Base-by-base conservation (phyloP, 1,140 invertebrate genomes). In the Andricus grossulariae region DNA sequence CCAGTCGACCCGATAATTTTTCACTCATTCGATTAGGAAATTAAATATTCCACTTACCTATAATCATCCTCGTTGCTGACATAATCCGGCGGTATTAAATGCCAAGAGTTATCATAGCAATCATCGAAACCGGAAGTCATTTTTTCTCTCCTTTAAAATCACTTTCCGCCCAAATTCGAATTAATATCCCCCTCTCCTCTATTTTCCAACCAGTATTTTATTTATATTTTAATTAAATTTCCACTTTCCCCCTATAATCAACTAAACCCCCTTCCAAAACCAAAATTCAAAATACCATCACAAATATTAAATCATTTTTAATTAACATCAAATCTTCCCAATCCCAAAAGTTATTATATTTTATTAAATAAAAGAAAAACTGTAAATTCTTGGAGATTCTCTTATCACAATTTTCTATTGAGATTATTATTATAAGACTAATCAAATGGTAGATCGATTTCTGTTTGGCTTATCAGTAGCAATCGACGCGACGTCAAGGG, bases 51-150 rank as follows among this genome's bases (percentile, higher is more conserved):
- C 57, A 75, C 82, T 85, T 90, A 93, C 89, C 92, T 89, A 81
- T 93, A 93, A 80, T 93, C 93, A 45, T 92, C 91, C 19, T 94
- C 94, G 60, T 94, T 94, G 45, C 74, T 81, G 57, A 82, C 92
- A 86, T 95, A 95, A 89, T 95, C 94, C 80, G 94, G 94, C 11
- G 94, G 94, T 75, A 94, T 93, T 60, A 94, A 91, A 79, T 94
- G 92, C 94, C 94, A 95, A 80, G 92, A 92, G 80, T 92, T 91
- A 83, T 95, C 94, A 82, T 95, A 95, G 79, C 91, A 93, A 77
- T 94, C 94, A 81, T 94, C 90, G 75, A 90, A 92, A 79, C 87
- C 87, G 25, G 87, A 83, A 72, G 88, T 81, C 90, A 91, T 91
- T 70, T 79, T 80, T 78, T 11, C 55, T 81, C 75, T 15, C 39